Percentiles rank a stretch among this genome's conserved stretches.
These are phyloP conservation scores for Zoanthus solanderi DNA, from an alignment of 92 coral and sea anemone species.

Conservation along the genomic window DNA sequence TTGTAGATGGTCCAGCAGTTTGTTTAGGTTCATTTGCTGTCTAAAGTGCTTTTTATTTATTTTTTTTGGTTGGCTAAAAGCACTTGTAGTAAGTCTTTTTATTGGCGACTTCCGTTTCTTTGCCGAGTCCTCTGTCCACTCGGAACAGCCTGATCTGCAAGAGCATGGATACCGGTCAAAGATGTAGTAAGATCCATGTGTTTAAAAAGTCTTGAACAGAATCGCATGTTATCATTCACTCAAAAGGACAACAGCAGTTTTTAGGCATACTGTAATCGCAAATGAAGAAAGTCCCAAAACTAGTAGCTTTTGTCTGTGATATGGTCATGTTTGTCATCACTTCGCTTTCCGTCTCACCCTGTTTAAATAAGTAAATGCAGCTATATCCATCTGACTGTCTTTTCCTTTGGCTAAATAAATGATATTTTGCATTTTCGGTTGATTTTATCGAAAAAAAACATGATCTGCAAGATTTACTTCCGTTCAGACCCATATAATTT, in stretches of 20 bases:
- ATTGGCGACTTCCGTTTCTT: slow-evolving; percentile 34
- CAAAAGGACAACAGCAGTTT: slow-evolving; percentile 73
- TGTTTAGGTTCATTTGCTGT: slow-evolving; percentile 1
- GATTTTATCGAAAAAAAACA: background rate
- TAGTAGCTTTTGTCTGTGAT: too few relatives aligned
- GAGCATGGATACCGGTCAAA: too few relatives aligned
- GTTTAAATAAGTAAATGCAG: too few relatives aligned
- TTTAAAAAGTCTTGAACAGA: slow-evolving; percentile 67
- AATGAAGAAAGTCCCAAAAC: too few relatives aligned
- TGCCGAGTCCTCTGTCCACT: slow-evolving; percentile 56
- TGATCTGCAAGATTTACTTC: too few relatives aligned
- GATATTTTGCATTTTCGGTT: background rate
- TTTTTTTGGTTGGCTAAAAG: background rate
- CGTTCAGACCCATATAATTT: too few relatives aligned
- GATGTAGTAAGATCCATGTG: slow-evolving; percentile 35
- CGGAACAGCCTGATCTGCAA: slow-evolving; percentile 41
- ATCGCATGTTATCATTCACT: slow-evolving; percentile 63
- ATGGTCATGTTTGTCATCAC: too few relatives aligned
- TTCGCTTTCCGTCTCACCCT: too few relatives aligned
- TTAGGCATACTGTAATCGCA: slow-evolving; percentile 33
- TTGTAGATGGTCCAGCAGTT: background rate
- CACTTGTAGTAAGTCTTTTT: background rate
- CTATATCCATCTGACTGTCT: background rate
- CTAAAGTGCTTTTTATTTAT: background rate
- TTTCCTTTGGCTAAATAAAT: background rate